Evolutionary conservation across 2,797 vertebrate species (phyloP), one percentile per base, ranked within the genome.

Genomic region (Gymnoscopelus microlampas): DNA sequence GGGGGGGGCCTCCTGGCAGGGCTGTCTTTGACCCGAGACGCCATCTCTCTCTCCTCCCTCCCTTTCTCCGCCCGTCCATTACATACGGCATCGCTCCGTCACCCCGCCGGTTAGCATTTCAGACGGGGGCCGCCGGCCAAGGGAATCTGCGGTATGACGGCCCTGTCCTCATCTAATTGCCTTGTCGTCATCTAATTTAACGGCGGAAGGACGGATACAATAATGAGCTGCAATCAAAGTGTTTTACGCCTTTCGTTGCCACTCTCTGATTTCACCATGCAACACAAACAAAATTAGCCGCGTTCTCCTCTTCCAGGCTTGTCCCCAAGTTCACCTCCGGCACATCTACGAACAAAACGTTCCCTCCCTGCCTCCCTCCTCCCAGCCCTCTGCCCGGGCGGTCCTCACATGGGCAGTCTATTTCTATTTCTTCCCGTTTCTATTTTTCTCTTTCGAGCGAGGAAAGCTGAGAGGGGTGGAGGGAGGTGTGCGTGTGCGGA

Each of bases 21-120:
- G 81, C 74, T 79, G 73, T 80, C 64, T 89, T 87, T 91, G 88
- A 92, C 88, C 88, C 87, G 9, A 44, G 8, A 44, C 39, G 39
- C 55, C 47, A 48, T 54, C n/a, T 13, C 56, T 58, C 66, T 35
- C 54, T 55, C 74, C 13, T 12, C 19, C 44, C 47, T 32, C 15
- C 19, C 59, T 19, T 32, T 44, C 35, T 48, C 50, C 23, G 57
- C 53, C 32, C 39, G 57, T 56, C 56, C 24, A 67, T 5, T 44
- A 61, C 49, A 69, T n/a, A 63, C 55, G 39, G 35, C 64, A 3
- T 3, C 3, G 29, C 26, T 47, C 23, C 12, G 29, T 10, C 48
- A 55, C 12, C 59, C 58, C 60, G 59, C 2, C 65, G 53, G 1
- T 13, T 19, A 56, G 64, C 53, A 19, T 24, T 56, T 29, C 15